These are phyloP conservation scores for Pinctada fucata DNA, from an alignment of 2,888 invertebrate species.

Conservation along the genomic window DNA sequence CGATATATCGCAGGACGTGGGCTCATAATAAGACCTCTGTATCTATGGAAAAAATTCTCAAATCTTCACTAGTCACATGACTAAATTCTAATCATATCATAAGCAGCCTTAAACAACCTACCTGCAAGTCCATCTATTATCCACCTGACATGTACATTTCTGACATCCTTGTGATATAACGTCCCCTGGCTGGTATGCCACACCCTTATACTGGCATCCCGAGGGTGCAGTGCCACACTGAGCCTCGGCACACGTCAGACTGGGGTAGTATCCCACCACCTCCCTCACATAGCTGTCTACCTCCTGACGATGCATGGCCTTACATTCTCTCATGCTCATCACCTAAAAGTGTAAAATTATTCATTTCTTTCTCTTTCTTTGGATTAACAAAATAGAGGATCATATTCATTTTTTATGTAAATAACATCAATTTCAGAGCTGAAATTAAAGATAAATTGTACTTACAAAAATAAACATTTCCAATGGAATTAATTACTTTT, in stretches of 20 bases:
- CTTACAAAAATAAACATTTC: too few relatives aligned
- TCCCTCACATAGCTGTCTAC: constrained; percentile 49
- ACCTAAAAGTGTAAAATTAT: constrained; percentile 21
- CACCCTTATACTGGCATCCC: constrained; percentile 60
- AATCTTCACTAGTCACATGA: too few relatives aligned
- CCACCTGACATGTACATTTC: constrained; percentile 63
- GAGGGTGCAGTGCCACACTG: constrained; percentile 51
- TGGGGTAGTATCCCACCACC: constrained; percentile 62
- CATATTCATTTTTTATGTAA: too few relatives aligned
- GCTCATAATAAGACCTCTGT: too few relatives aligned
- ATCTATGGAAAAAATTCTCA: too few relatives aligned
- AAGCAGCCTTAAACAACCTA: constrained; percentile 20
- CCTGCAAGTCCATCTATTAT: constrained; percentile 66
- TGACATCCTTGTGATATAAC: constrained; percentile 63
- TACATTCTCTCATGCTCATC: constrained; percentile 52
- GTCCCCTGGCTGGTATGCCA: constrained; percentile 55
- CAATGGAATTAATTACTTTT: too few relatives aligned
- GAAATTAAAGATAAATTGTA: too few relatives aligned
- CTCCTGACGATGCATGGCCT: constrained; percentile 52
- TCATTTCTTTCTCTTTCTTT: not conserved
- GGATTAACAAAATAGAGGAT: too few relatives aligned
- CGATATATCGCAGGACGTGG: too few relatives aligned
- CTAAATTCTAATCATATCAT: too few relatives aligned
- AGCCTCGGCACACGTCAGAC: constrained; percentile 63
- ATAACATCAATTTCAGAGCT: too few relatives aligned